These are phyloP conservation scores for Carduelis carduelis DNA, from an alignment of 2,797 vertebrate genomes.

Conservation along the genomic window DNA sequence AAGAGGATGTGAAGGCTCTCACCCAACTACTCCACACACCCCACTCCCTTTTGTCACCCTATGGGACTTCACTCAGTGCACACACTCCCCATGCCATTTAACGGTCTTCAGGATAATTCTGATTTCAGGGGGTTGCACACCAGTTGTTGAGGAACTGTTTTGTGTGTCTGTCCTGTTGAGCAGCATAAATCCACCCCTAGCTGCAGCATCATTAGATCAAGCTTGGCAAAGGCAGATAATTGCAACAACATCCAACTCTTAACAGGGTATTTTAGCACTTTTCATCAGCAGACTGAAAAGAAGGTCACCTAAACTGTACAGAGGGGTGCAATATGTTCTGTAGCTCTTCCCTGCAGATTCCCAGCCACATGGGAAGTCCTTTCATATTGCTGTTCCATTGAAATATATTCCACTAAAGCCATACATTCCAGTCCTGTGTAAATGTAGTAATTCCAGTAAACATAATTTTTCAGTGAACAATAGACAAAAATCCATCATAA, in stretches of 20 bases:
- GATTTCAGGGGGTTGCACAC: not conserved
- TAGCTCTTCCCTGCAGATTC: not conserved
- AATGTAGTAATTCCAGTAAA: not conserved
- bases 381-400: not conserved
- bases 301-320: not conserved
- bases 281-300: not conserved
- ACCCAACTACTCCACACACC: not conserved
- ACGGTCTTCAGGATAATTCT: not conserved
- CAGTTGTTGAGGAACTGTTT: not conserved
- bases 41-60: not conserved
- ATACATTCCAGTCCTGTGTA: not conserved
- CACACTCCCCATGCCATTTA: accelerated
- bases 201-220: not conserved
- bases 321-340: not conserved
- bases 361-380: not conserved
- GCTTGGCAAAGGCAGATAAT: not conserved
- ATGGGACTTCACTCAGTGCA: not conserved
- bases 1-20: not conserved
- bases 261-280: not conserved
- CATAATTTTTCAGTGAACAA: not conserved
- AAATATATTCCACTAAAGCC: not conserved
- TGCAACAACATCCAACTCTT: not conserved
- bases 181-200: not conserved
- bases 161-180: not conserved
- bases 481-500: not conserved